A percentile compares a stretch with the other conserved stretches of the same genome.
phyloP scores from a whole-genome alignment of 2,113 vertebrate genomes.

The Pithys albifrons region DNA sequence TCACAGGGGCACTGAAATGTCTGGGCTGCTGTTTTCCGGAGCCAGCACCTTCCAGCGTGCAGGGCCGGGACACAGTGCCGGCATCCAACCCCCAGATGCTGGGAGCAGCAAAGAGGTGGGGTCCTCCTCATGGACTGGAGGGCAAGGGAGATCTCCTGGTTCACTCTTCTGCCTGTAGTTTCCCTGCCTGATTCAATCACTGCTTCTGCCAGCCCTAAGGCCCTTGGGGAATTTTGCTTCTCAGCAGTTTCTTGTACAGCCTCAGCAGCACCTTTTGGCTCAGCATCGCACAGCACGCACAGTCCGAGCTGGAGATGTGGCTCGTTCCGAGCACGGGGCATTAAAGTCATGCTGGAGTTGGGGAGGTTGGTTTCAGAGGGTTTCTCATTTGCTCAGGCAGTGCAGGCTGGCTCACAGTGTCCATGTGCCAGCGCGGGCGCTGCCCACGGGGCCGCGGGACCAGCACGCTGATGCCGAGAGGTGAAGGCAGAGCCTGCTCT shows the following conservation, averaged over 20 bases:
- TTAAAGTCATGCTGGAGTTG: not conserved
- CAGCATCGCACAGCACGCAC: rapidly evolving
- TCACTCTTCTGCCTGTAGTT: not conserved
- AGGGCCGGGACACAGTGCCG: rapidly evolving
- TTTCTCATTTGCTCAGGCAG: not conserved
- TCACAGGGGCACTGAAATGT: not conserved
- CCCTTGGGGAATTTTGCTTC: not conserved
- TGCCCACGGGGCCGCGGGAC: not conserved
- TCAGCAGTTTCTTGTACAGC: not conserved
- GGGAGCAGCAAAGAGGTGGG: not conserved
- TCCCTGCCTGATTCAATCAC: not conserved
- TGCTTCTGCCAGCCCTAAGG: not conserved
- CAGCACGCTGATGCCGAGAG: not conserved
- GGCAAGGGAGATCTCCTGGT: not conserved
- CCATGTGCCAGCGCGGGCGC: rapidly evolving
- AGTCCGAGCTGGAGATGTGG: not conserved
- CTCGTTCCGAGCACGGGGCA: rapidly evolving
- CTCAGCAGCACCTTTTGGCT: not conserved
- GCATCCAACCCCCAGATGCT: not conserved
- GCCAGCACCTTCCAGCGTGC: not conserved
- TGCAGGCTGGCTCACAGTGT: not conserved
- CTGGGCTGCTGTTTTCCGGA: not conserved
- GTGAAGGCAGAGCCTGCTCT: not conserved
- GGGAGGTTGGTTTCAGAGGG: not conserved
- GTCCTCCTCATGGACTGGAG: not conserved